A percentile compares a stretch with the other conserved stretches of the same genome.
phyloP scores from a whole-genome alignment of 2,888 invertebrate species.

The Sphinx pinastri region DNA sequence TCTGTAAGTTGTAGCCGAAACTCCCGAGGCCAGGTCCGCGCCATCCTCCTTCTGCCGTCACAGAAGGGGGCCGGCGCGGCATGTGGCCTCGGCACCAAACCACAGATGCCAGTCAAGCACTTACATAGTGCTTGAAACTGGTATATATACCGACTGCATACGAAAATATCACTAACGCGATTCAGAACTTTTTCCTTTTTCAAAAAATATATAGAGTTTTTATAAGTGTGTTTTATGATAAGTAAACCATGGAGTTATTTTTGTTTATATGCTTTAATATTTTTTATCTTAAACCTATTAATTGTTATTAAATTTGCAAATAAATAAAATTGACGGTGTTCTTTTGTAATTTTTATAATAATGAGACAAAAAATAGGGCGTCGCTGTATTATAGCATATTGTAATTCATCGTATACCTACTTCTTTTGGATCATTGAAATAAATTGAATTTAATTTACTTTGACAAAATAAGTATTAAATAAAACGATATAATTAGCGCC shows the following conservation, averaged over 20 bases:
- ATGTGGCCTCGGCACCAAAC: too few species aligned
- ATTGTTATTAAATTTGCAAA: neutral
- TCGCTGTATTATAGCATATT: too few species aligned
- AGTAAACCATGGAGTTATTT: neutral
- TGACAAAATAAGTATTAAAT: too few species aligned
- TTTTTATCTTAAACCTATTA: neutral
- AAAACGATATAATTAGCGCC: too few species aligned
- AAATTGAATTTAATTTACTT: too few species aligned
- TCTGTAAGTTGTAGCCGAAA: neutral
- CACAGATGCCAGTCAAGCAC: neutral
- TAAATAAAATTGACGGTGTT: neutral
- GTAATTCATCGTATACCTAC: too few species aligned
- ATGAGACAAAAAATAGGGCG: neutral
- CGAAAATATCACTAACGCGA: conserved; percentile 35
- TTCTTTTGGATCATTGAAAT: too few species aligned
- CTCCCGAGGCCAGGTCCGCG: neutral
- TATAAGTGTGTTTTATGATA: neutral
- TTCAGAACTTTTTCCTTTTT: conserved; percentile 28
- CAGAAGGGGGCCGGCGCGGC: too few species aligned
- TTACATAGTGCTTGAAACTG: neutral
- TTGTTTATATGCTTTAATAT: neutral
- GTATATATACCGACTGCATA: neutral
- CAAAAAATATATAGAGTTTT: neutral
- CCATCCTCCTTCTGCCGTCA: neutral
- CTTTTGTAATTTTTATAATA: neutral